These are phyloP conservation scores for Neoitamus cyanurus DNA, from an alignment of 2,888 invertebrate genomes.

Conservation along the genomic window DNA sequence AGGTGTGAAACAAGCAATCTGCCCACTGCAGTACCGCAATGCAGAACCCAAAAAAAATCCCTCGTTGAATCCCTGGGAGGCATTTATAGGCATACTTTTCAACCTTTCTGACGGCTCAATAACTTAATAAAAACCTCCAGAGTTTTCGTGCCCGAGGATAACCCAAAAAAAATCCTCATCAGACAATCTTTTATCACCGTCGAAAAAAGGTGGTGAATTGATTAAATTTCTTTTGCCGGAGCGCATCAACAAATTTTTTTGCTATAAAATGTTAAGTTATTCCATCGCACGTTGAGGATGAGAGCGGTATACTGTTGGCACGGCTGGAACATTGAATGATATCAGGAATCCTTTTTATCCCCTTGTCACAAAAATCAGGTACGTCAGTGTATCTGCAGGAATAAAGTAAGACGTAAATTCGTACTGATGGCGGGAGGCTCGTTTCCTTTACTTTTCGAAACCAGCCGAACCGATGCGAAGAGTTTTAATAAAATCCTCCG, in stretches of 20 bases:
- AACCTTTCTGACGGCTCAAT: neutral
- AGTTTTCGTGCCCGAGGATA: neutral
- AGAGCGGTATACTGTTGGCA: neutral
- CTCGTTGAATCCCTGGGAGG: neutral
- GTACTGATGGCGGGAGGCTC: neutral
- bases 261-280: neutral
- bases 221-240: conserved; percentile 14
- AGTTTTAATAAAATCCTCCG: conserved; percentile 21
- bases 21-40: neutral
- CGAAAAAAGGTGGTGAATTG: conserved; percentile 9
- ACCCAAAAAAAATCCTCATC: conserved; percentile 5
- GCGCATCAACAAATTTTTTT: neutral
- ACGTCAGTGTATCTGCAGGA: neutral
- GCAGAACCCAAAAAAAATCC: neutral
- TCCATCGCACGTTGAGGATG: neutral
- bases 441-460: neutral
- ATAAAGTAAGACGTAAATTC: conserved; percentile 28
- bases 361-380: conserved; percentile 32
- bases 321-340: neutral
- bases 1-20: neutral
- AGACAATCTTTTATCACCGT: conserved; percentile 1
- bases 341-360: conserved; percentile 16
- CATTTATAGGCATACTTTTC: neutral
- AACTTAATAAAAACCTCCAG: neutral
- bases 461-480: neutral